These are phyloP conservation scores for Caenorhabditis sp. DNA, from an alignment of 2,888 invertebrate species.

Conservation along the genomic window DNA sequence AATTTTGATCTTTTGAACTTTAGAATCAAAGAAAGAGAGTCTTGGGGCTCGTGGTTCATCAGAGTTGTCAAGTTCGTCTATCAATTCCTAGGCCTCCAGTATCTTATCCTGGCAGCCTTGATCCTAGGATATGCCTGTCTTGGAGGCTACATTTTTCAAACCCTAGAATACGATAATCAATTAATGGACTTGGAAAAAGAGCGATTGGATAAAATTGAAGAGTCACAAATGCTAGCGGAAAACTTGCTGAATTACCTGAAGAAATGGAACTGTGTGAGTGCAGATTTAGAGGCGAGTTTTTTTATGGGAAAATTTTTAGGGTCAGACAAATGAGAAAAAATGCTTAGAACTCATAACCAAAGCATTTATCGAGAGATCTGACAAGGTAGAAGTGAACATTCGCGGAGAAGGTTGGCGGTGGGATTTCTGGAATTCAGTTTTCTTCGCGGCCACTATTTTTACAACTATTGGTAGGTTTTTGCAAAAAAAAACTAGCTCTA, in stretches of 20 bases:
- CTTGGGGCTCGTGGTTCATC: constrained; percentile 47
- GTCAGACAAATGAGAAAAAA: constrained; percentile 36
- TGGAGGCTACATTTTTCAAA: constrained; percentile 61
- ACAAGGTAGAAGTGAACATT: constrained; percentile 43
- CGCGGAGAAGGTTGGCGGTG: constrained; percentile 70
- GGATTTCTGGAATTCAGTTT: constrained; percentile 81
- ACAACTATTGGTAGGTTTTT: constrained; percentile 85
- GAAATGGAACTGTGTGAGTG: constrained; percentile 44
- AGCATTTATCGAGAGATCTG: constrained; percentile 41
- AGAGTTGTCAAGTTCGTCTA: constrained; percentile 50
- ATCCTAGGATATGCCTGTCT: constrained; percentile 59
- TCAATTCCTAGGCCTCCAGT: constrained; percentile 42
- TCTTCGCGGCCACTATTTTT: constrained; percentile 78
- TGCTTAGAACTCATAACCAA: constrained; percentile 54
- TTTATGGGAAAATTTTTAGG: constrained; percentile 25
- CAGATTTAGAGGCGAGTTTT: too few relatives aligned
- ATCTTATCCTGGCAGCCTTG: constrained; percentile 47
- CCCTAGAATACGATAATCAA: constrained; percentile 50
- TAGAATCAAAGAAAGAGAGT: constrained; percentile 54
- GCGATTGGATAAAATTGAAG: constrained; percentile 19
- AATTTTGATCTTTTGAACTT: neutral
- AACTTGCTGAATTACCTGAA: constrained; percentile 44
- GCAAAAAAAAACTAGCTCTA: neutral
- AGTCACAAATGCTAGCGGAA: constrained; percentile 41
- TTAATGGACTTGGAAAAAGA: constrained; percentile 35